Evolutionary conservation across 1,140 invertebrate genomes (phyloP), one percentile per base, ranked within the genome.

Genomic region (Lepidurus apus): DNA sequence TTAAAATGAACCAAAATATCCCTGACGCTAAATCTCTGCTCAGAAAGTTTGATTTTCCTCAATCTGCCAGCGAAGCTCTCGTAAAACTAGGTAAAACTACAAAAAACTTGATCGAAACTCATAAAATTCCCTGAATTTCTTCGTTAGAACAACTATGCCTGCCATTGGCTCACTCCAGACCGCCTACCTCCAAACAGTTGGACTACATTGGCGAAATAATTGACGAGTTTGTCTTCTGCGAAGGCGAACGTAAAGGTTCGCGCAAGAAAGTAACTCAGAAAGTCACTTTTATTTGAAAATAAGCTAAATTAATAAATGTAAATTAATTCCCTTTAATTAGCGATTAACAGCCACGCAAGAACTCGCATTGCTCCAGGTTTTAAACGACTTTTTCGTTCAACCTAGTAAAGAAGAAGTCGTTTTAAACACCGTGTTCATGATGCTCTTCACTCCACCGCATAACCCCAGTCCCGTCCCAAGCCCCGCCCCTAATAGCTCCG

Each of bases 221-320:
- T 85, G 89, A 91, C 4, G 92, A 94, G 83, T 93, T 93, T 84
- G 88, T 95, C 34, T 95, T 95, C 82, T 90, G 90, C 76, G 93
- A 95, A 84, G 87, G 90, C 0, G 91, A 92, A 42, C 87, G 89
- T 43, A 86, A 90, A 24, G 90, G 90, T 43, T 87, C 87, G 65
- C 87, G 88, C 53, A 87, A 88, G 44, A 81, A 83, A 78, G 83
- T 83, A 82, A 76, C 24, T n/a, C 17, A 44, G 42, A 17, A 21
- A 1, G 0, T 11, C 9, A 2, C 6, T 7, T 75, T 26, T 42
- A 43, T 1, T 8, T 78, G 0, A 76, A 73, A 75, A 42, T 24
- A 11, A 11, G n/a, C 74, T 11, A n/a, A 74, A 43, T 75, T 34
- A 21, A 17, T n/a, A 26, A 26, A 26, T 26, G 1, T 26, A 26